phyloP scores from a whole-genome alignment of 2,797 vertebrate species.

The Sebastiscus albofasciatus region DNA sequence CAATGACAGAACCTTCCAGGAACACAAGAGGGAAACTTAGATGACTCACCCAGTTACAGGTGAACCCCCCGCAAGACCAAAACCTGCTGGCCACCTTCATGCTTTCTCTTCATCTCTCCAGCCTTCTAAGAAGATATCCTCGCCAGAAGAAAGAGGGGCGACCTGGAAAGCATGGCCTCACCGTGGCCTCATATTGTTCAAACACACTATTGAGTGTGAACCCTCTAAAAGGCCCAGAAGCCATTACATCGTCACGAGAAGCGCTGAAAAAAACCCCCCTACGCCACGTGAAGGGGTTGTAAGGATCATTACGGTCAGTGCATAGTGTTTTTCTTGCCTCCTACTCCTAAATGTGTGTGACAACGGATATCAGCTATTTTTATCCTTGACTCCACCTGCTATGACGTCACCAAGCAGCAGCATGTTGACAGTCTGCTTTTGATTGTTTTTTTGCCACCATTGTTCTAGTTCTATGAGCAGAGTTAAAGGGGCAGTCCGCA shows the following conservation, averaged over 20 bases:
- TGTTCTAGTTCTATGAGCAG: not conserved
- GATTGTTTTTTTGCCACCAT: not conserved
- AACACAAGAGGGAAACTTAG: not conserved
- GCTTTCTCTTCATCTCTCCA: slow-evolving; percentile 1
- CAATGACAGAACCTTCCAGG: not conserved
- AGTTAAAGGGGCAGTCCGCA: not conserved
- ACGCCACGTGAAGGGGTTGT: not conserved
- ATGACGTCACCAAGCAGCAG: not conserved
- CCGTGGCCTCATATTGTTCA: not conserved
- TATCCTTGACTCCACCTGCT: not conserved
- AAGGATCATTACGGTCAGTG: not conserved
- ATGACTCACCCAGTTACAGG: slow-evolving; percentile 6
- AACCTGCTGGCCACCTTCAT: not conserved
- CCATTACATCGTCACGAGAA: not conserved
- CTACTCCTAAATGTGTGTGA: not conserved
- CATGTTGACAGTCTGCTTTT: not conserved
- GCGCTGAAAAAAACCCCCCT: not conserved
- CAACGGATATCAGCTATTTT: not conserved
- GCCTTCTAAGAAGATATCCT: not conserved
- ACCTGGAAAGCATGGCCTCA: not conserved
- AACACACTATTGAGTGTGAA: not conserved
- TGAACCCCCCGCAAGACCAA: not conserved
- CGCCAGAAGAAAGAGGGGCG: not conserved
- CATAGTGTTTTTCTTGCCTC: not conserved
- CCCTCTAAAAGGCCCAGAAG: not conserved